Base-by-base conservation (phyloP, 2,797 vertebrate genomes). In the Hipposideros larvatus region DNA sequence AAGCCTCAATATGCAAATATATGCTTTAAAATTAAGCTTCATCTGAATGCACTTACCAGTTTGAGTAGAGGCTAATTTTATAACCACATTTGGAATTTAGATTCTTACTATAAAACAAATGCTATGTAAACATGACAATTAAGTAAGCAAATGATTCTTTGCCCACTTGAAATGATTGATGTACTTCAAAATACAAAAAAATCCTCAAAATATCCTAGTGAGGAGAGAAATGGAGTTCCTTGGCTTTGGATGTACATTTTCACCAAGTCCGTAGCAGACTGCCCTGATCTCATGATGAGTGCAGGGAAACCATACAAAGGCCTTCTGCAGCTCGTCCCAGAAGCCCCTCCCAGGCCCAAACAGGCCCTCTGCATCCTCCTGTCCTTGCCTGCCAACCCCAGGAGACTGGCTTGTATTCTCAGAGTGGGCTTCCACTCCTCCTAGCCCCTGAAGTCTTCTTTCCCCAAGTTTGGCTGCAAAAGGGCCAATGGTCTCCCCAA, bases 91-190 rank as follows among this genome's bases (percentile, higher is more conserved):
- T 96, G 96, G 95, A 97, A 97, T 97, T 94, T 95, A 96, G 80
- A 97, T 97, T 98, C 95, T 79, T 73, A 97, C 94, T 91, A 97
- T 97, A 91, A 95, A 98, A 96, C 90, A 97, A 97, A 97, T 94
- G 84, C 97, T 97, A 97, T 97, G 95, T 97, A 97, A 98, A 98
- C 96, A 97, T 89, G 90, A 96, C 94, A 96, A 97, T 97, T 97
- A 97, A 94, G 93, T 97, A 96, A 96, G 94, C 97, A 96, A 93
- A 93, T 73, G 95, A 97, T 96, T 87, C 91, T 94, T 90, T 93
- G 93, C 95, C 94, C 43, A 26, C 48, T 90, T 84, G 37, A 92
- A 96, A 97, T 31, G 16, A 91, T 19, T 82, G 66, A 91, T 68
- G 34, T 34, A 51, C 87, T 93, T 96, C 28, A 78, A 91, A 78